These are phyloP conservation scores for Dolichotis patagonum DNA, from an alignment of 2,113 vertebrate species.

Conservation along the genomic window DNA sequence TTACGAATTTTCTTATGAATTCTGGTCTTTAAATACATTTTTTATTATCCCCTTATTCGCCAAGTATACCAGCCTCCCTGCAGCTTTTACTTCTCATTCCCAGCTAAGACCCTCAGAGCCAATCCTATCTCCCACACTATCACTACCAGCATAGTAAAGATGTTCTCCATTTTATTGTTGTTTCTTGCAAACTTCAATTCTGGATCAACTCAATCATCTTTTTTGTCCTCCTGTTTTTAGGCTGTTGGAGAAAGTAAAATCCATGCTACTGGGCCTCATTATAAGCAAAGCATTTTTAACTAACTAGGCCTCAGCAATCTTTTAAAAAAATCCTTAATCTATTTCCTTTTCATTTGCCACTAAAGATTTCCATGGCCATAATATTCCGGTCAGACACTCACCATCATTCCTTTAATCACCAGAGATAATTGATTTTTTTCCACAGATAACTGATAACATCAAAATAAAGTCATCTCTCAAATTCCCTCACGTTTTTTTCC, in stretches of 20 bases:
- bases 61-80: neutral
- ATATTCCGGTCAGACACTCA: slow-evolving; percentile 35
- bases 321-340: slow-evolving; percentile 15
- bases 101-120: neutral
- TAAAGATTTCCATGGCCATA: slow-evolving; percentile 12
- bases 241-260: slow-evolving; percentile 41
- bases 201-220: slow-evolving; percentile 23
- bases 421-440: neutral
- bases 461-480: slow-evolving; percentile 52
- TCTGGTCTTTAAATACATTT: slow-evolving; percentile 34
- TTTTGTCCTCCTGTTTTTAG: neutral
- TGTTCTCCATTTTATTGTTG: slow-evolving; percentile 28
- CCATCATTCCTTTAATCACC: slow-evolving; percentile 12
- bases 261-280: neutral
- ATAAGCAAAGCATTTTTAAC: slow-evolving; percentile 51
- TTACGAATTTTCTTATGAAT: slow-evolving; percentile 46
- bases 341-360: slow-evolving; percentile 47
- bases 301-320: slow-evolving; percentile 11
- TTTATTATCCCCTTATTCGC: slow-evolving; percentile 47
- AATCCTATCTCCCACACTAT: neutral
- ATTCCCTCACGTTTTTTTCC: neutral
- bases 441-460: slow-evolving; percentile 37
- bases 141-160: neutral
- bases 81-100: slow-evolving; percentile 51
- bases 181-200: slow-evolving; percentile 28